Base-by-base conservation (phyloP, 2,113 vertebrate species). In the Pelecanoides urinatrix region DNA sequence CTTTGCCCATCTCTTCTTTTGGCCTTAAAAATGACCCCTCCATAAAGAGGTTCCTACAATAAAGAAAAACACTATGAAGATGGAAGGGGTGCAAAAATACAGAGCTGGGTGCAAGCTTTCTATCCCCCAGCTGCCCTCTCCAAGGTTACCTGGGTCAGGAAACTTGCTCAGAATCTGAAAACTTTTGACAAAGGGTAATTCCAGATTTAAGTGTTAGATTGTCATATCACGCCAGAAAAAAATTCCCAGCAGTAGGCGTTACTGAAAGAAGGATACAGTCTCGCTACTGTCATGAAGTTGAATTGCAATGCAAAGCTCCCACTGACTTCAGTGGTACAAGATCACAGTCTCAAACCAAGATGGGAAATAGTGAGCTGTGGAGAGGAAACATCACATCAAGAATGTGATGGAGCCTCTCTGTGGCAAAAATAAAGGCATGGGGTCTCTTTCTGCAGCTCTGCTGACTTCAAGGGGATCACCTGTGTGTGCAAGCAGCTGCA, bases 251-350 rank as follows among this genome's bases (percentile, higher is more conserved):
- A 32, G 61, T 10, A 67, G 52, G 67, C 82, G 44, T 23, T 55
- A 23, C 61, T 47, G 52, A 71, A 58, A 87, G 36, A 50, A 92
- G 47, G 88, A 59, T 49, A 38, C 9, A 25, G 55, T 77, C 59
- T 83, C 14, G 3, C 50, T 38, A 36, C 59, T 91, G 50, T 38
- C 47, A 21, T 84, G 67, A 89, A 79, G 81, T 6, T 70, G 76
- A 88, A 91, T 34, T 56, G 79, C 59, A 91, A 94, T 91, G 66
- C 50, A 73, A 91, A 94, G 55, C 76, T 92, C 68, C 84, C 55
- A 71, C 83, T 83, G 63, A 58, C 55, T 88, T 76, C 2, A 53
- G 74, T 9, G 29, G 30, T 13, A 70, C 49, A 62, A 78, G 80
- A 74, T 63, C 80, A 88, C 32, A 67, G 72, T 20, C 63, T 91